Evolutionary conservation across 2,888 invertebrate genomes (phyloP), one percentile per base, ranked within the genome.

Genomic region (Trachelus tabidus): DNA sequence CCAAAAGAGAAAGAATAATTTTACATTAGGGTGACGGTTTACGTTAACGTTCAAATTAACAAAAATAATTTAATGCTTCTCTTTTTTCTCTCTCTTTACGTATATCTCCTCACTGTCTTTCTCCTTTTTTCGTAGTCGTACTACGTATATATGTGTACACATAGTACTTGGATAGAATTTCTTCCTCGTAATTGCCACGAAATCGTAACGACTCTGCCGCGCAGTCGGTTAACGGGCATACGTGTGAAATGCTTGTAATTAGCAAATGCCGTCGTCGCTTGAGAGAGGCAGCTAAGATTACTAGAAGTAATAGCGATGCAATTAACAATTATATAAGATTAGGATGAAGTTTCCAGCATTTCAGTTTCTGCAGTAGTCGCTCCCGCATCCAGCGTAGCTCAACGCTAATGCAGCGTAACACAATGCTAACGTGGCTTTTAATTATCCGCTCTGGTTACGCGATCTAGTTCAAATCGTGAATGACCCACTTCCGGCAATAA

Each of bases 371-470:
- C 74, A 31, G 23, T 12, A 34, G 30, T 31, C 74, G 35, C 35
- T 35, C 35, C 35, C 11, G 31, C 71, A 33, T 34, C 31, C 12
- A 71, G 71, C 31, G 71, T 31, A 31, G 34, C 31, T 71, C 71
- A 31, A 33, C 15, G 71, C 71, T 74, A 68, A 12, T 30, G 81
- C 77, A 79, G 81, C 80, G 79, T 78, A 79, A 83, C 80, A 79
- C 83, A 82, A 82, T 80, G 77, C 78, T 79, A 80, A 81, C 82
- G 81, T 79, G 76, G 83, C 81, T 83, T 84, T 85, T 84, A 84
- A 84, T 85, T 84, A 84, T 82, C 81, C 82, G 82, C 80, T 79
- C 82, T 81, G 84, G 78, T 85, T 84, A 82, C 82, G 69, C 11
- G 9, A 74, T 35, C 74, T 74, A 74, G 35, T 74, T 74, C 74